Evolutionary conservation across 1,140 invertebrate genomes (phyloP), one percentile per base, ranked within the genome.

Genomic region (Bombus pyrosoma): DNA sequence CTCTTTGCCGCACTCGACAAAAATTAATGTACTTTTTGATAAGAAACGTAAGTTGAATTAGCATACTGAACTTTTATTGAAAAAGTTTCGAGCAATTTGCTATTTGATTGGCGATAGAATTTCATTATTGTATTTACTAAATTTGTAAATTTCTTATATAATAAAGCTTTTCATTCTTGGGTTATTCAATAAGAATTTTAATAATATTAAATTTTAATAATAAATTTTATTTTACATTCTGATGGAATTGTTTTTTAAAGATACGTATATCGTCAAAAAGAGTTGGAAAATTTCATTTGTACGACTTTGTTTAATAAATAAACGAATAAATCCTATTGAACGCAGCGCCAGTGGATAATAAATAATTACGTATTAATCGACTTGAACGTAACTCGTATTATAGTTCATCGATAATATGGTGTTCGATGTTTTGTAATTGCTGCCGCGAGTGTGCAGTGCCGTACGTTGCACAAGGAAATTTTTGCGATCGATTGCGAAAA

Each of bases 401-500:
- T 1, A 34, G 41, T 32, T 34, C 6, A 68, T 34, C 18, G 47
- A 1, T 53, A 53, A 32, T 3, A 18, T 9, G 15, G 1, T 66
- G 28, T 64, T 59, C 77, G 8, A 79, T 34, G 64, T 22, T 62
- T 71, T 32, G 43, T 28, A 22, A 53, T 4, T 22, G 32, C 5
- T 12, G 3, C 53, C 32, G 15, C 1, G 43, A 81, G 9, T 57
- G 74, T 76, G 84, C 53, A 81, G 28, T 81, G n/a, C 1, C 10
- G 15, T 37, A 22, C 25, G 28, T 2, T 39, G 28, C 25, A 68
- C 1, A 74, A 28, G 15, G 59, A 83, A 64, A 68, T 91, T 62
- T 91, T 91, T 64, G 75, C 87, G 62, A 83, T 91, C 22, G 84
- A 88, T 53, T 87, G 85, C 77, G 80, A 81, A 15, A 89, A 75